Evolutionary conservation across 2,888 invertebrate species (phyloP).

Genomic region (Eretmocerus hayati): DNA sequence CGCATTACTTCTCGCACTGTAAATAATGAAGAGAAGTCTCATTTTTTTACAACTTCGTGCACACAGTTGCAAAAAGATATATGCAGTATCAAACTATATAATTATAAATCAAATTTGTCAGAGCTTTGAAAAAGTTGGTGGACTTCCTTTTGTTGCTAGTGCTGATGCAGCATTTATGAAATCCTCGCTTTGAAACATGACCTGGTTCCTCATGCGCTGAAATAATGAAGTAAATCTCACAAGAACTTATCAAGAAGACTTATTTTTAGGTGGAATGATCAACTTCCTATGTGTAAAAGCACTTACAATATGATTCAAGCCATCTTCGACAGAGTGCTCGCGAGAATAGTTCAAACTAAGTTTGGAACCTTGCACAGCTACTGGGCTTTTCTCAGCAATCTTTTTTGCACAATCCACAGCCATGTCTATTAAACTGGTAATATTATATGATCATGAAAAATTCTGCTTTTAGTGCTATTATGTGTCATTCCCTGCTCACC

Average conservation of each 20-base stretch:
- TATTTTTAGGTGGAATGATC: slow-evolving; percentile 35
- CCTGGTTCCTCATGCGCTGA: slow-evolving; percentile 74
- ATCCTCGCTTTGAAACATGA: slow-evolving; percentile 89
- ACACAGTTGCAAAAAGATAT: too few species aligned
- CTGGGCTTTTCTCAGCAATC: slow-evolving; percentile 86
- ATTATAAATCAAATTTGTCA: too few species aligned
- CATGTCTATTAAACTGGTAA: slow-evolving; percentile 60
- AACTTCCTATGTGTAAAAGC: not conserved
- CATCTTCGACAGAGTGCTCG: slow-evolving; percentile 79
- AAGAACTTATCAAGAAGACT: slow-evolving; percentile 7
- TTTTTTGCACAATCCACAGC: slow-evolving; percentile 67
- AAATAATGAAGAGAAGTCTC: too few species aligned
- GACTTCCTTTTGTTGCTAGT: slow-evolving; percentile 61
- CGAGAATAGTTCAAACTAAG: slow-evolving; percentile 75
- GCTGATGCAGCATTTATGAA: slow-evolving; percentile 73
- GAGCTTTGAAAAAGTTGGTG: slow-evolving; percentile 76
- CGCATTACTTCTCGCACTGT: too few species aligned
- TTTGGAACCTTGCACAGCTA: slow-evolving; percentile 91
- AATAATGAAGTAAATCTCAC: slow-evolving; percentile 33
- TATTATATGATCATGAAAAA: too few species aligned
- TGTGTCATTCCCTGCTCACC: too few species aligned
- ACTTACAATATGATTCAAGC: slow-evolving; percentile 86
- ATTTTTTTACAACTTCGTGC: too few species aligned
- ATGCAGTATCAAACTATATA: too few species aligned
- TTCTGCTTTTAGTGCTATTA: not conserved